Evolutionary conservation across 2,797 vertebrate genomes (phyloP).

Genomic region (Pantherophis alleghaniensis): DNA sequence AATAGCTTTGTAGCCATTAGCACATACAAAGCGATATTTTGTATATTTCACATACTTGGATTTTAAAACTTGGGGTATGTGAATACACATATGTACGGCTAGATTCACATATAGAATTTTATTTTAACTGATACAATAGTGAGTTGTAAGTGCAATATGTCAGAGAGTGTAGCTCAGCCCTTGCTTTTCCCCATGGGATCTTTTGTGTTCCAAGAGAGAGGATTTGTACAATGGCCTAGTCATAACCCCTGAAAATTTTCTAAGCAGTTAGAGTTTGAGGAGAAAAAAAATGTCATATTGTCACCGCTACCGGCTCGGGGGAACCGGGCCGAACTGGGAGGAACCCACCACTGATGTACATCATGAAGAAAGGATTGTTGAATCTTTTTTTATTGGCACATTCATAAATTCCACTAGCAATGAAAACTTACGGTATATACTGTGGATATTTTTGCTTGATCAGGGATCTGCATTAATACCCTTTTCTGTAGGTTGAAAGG

Average conservation of each 20-base stretch:
- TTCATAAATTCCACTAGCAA: background rate
- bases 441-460: constrained; percentile 1
- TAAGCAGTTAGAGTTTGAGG: background rate
- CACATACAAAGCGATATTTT: background rate
- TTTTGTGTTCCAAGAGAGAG: background rate
- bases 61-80: background rate
- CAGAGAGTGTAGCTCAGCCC: background rate
- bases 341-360: too few species aligned
- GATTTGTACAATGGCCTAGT: background rate
- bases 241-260: background rate
- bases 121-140: background rate
- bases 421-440: constrained; percentile 4
- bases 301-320: too few species aligned
- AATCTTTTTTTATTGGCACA: background rate
- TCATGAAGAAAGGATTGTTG: background rate
- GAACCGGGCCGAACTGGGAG: too few species aligned
- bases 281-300: background rate
- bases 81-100: background rate
- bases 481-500: constrained; percentile 27
- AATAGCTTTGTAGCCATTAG: background rate
- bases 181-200: background rate
- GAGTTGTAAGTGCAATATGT: background rate
- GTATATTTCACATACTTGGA: background rate
- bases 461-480: background rate
- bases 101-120: background rate